Base-by-base conservation (phyloP, 2,113 vertebrate genomes). In the Vicugna pacos region DNA sequence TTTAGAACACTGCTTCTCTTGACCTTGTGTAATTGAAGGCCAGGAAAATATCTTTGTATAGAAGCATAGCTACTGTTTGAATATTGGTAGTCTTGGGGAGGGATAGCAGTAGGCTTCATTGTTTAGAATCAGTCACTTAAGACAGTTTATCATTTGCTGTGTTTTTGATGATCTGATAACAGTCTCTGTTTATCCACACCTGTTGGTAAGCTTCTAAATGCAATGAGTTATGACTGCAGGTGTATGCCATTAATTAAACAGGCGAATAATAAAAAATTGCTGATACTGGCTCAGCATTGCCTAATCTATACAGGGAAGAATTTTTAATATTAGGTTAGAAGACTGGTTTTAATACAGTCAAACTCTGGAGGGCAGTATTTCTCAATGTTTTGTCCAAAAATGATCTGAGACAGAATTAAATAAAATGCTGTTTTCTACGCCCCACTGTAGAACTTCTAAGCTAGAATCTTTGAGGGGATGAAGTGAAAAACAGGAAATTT, bases 281-380 rank as follows among this genome's bases (percentile, higher is more conserved):
- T 12, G 11, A n/a, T 76, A 15, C 24, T 70, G 67, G 19, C 26
- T 84, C 32, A 84, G 1, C 20, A 30, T 42, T 82, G 16, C 19
- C 5, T 82, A 64, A 70, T 86, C 46, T 52, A 9, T 48, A 5
- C 9, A 58, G 8, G 28, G 73, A 82, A 75, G 46, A 54, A 67
- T 35, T 82, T 58, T 84, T 58, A 52, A 46, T 72, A 32, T 9
- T 79, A 42, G 24, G 12, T 48, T 35, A 54, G 54, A 9, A 92
- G 92, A 52, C 4, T 65, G 52, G 5, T 75, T 94, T 80, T 62
- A 83, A 19, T 52, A 38, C 48, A 95, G 22, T 72, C 65, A 26
- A 48, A 54, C 83, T 92, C 79, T 73, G 12, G 89, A 79, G 42
- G 50, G 72, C 62, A 80, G 50, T 38, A 38, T 94, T 94, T 89